Percentiles rank a stretch among this genome's conserved stretches.
These are phyloP conservation scores for Salvelinus alpinus DNA, from an alignment of 2,113 vertebrate species.

Conservation along the genomic window DNA sequence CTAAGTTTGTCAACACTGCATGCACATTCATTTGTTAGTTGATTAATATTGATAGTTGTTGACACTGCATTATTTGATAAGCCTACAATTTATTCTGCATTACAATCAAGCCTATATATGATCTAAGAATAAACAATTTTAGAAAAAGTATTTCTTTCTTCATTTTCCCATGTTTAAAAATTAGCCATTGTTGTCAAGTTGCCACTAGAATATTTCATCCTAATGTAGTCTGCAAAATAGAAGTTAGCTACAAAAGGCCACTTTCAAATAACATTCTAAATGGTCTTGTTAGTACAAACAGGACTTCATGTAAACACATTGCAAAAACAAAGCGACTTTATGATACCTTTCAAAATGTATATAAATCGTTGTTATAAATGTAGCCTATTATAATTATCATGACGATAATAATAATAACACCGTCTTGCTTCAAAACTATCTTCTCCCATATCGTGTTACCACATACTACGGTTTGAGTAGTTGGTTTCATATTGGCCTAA, in stretches of 20 bases:
- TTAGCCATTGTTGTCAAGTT: not conserved
- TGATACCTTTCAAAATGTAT: too few species aligned
- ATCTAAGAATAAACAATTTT: not conserved
- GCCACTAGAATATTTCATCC: not conserved
- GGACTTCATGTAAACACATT: too few species aligned
- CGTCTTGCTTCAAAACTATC: too few species aligned
- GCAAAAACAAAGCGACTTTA: too few species aligned
- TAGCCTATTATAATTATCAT: too few species aligned
- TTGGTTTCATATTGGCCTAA: too few species aligned
- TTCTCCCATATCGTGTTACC: too few species aligned
- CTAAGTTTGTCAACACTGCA: not conserved
- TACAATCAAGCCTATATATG: not conserved
- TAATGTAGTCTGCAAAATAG: not conserved
- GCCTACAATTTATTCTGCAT: not conserved
- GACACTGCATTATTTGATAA: not conserved
- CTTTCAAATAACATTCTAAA: too few species aligned
- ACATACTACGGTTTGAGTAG: too few species aligned
- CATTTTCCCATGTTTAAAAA: not conserved
- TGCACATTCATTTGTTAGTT: not conserved
- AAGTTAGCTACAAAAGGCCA: not conserved
- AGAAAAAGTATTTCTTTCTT: not conserved
- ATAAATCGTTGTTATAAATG: too few species aligned
- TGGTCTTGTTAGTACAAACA: too few species aligned
- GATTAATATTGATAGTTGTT: not conserved
- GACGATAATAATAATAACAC: too few species aligned